Evolutionary conservation across 1,140 invertebrate species (phyloP).

Genomic region (Drosophila prosaltans): DNA sequence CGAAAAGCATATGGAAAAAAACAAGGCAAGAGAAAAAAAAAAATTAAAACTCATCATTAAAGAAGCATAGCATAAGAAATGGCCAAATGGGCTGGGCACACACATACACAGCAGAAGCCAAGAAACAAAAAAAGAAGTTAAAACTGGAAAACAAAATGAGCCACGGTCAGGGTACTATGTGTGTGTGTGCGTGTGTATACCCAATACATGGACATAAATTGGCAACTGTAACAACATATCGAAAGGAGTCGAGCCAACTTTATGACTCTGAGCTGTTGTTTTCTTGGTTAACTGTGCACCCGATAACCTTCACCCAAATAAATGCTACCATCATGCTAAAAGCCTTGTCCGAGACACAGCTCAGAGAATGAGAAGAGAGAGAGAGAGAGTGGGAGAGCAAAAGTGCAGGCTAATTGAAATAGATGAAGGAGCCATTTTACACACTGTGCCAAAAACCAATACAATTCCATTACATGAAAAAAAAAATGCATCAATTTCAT

Average conservation of each 20-base stretch:
- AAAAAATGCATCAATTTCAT: too few relatives aligned
- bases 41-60: constrained; percentile 75
- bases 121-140: neutral
- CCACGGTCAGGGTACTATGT: neutral
- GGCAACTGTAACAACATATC: neutral
- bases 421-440: constrained; percentile 5
- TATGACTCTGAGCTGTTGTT: neutral
- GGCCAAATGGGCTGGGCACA: constrained; percentile 45
- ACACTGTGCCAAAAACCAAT: neutral
- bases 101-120: neutral
- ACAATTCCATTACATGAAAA: too few relatives aligned
- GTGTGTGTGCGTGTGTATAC: neutral
- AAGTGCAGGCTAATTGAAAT: constrained; percentile 6
- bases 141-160: constrained; percentile 3
- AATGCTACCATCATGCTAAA: neutral
- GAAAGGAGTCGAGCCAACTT: constrained; percentile 2
- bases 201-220: neutral
- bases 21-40: constrained; percentile 29
- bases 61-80: constrained; percentile 50
- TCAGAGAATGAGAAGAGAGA: neutral
- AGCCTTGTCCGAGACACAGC: too few relatives aligned
- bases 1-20: neutral
- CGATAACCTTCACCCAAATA: constrained; percentile 12
- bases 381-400: neutral
- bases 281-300: neutral